Evolutionary conservation across 2,113 vertebrate genomes (phyloP).

Genomic region (Tympanuchus pallidicinctus): DNA sequence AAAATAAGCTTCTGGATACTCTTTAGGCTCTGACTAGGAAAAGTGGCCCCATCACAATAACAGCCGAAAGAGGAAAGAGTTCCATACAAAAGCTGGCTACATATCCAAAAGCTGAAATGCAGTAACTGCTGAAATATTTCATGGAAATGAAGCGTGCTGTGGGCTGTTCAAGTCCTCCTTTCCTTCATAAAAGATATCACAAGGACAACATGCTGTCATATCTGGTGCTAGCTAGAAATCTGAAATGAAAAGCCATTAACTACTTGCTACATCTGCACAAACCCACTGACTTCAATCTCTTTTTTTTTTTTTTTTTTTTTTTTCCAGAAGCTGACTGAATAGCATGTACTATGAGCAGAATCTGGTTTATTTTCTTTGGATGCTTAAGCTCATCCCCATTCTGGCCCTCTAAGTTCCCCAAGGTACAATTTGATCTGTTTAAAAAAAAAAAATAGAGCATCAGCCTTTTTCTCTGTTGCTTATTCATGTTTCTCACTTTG

Average conservation of each 20-base stretch:
- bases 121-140: background rate
- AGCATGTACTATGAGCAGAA: background rate
- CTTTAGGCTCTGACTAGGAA: background rate
- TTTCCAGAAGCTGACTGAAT: background rate
- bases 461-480: conserved; percentile 57
- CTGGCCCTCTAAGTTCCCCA: conserved; percentile 41
- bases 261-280: background rate
- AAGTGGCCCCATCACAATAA: background rate
- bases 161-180: background rate
- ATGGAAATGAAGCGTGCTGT: background rate
- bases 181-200: background rate
- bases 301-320: background rate
- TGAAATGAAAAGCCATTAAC: conserved; percentile 9
- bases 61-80: background rate
- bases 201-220: background rate
- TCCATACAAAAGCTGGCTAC: background rate
- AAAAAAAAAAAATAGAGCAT: conserved; percentile 4
- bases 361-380: background rate
- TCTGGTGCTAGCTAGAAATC: conserved; percentile 3
- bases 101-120: background rate
- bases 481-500: conserved; percentile 63
- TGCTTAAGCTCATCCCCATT: conserved; percentile 34
- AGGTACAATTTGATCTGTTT: conserved; percentile 36
- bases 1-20: background rate
- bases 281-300: background rate